Conservation (phyloP, 2,888 invertebrate genomes). For the Drosophila melanosoma region DNA sequence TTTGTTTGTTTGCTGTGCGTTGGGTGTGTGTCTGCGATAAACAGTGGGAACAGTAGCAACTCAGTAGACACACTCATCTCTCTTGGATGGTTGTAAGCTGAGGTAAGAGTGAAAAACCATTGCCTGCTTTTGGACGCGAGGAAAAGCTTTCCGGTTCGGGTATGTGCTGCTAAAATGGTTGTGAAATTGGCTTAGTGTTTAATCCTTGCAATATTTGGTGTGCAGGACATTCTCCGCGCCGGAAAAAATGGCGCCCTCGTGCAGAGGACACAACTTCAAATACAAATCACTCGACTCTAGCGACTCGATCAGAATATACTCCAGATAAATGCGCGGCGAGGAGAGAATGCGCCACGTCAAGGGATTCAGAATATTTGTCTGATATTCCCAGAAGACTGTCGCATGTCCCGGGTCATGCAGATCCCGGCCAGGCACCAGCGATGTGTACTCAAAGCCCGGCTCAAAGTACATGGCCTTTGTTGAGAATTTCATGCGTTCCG, state of each 20-base stretch:
- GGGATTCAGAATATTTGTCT: slow-evolving; percentile 91
- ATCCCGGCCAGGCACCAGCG: slow-evolving; percentile 89
- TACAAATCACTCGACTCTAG: slow-evolving; percentile 87
- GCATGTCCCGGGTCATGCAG: slow-evolving; percentile 89
- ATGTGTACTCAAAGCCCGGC: slow-evolving; percentile 89
- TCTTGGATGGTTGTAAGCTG: neutral
- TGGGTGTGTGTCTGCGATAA: slow-evolving; percentile 24
- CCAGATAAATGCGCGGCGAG: slow-evolving; percentile 90
- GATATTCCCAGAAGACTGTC: slow-evolving; percentile 92
- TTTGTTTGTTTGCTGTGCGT: slow-evolving; percentile 11
- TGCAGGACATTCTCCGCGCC: slow-evolving; percentile 85
- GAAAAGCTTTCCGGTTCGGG: slow-evolving; percentile 31
- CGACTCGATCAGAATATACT: slow-evolving; percentile 89
- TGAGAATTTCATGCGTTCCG: slow-evolving; percentile 87
- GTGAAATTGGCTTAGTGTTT: neutral
- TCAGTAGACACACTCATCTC: slow-evolving; percentile 18
- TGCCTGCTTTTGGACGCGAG: slow-evolving; percentile 34
- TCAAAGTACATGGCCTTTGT: slow-evolving; percentile 86
- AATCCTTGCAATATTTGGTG: slow-evolving; percentile 77
- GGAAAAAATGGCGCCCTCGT: slow-evolving; percentile 88
- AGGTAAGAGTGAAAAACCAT: slow-evolving; percentile 12
- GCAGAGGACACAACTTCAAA: slow-evolving; percentile 88
- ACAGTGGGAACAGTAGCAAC: slow-evolving; percentile 37
- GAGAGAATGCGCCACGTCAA: slow-evolving; percentile 92
- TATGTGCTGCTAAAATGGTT: slow-evolving; percentile 8